phyloP scores from a whole-genome alignment of 1,140 invertebrate species.

The Drosophila mojavensis region DNA sequence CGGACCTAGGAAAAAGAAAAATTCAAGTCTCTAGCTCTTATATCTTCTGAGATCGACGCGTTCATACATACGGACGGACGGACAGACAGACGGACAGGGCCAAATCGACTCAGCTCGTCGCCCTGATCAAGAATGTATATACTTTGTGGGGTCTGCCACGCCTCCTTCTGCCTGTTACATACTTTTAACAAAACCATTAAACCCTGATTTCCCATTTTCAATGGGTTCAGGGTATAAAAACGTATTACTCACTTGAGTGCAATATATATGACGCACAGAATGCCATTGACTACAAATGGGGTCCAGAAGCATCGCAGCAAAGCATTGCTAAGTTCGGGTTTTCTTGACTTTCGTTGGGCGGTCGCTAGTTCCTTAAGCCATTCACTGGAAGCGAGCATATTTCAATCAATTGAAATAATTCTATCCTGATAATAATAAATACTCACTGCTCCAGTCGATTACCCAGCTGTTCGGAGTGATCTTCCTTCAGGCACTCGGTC shows the following conservation, averaged over 20 bases:
- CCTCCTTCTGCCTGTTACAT: no score
- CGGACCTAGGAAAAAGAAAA: no score
- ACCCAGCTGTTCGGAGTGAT: conserved; percentile 78
- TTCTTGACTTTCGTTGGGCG: conserved; percentile 71
- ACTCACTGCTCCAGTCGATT: conserved; percentile 83
- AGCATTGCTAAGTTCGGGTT: conserved; percentile 84
- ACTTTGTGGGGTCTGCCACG: no score
- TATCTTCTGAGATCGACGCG: no score
- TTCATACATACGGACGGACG: no score
- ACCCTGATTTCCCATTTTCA: no score
- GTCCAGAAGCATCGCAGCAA: conserved; percentile 83
- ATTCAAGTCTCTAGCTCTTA: no score
- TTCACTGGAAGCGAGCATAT: conserved; percentile 71
- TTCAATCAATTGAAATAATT: neutral
- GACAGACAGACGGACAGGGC: no score
- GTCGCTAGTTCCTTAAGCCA: conserved; percentile 85
- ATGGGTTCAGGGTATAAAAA: no score
- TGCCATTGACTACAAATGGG: conserved; percentile 83
- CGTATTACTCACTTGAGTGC: conserved; percentile 82
- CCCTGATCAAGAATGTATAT: no score
- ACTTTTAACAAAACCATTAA: no score
- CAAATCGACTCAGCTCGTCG: no score
- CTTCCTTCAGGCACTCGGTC: conserved; percentile 73
- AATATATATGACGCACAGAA: conserved; percentile 83
- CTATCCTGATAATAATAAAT: neutral